phyloP scores from a whole-genome alignment of 2,113 vertebrate genomes.

The Plecturocebus donacophilus region DNA sequence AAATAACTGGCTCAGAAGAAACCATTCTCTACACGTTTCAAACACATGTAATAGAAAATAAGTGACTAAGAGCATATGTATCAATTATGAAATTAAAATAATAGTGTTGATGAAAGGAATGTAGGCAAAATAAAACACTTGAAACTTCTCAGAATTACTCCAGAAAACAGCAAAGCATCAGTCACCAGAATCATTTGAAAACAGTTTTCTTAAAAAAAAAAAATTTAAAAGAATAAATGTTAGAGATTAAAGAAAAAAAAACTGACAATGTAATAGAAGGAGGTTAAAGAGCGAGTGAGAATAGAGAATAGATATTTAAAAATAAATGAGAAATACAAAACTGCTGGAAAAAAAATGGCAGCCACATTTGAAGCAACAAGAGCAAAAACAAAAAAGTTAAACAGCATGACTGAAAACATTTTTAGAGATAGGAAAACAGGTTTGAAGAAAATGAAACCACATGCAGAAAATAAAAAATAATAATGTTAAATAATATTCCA shows the following conservation, averaged over 20 bases:
- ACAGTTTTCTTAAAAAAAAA: neutral
- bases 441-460: neutral
- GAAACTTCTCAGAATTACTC: neutral
- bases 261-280: neutral
- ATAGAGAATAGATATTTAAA: neutral
- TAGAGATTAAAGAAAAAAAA: constrained; percentile 23
- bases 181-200: neutral
- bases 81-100: neutral
- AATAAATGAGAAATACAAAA: neutral
- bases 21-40: neutral
- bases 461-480: neutral
- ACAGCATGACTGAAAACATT: neutral
- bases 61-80: neutral
- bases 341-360: neutral
- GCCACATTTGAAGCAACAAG: neutral
- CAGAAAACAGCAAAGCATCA: neutral
- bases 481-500: neutral
- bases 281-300: neutral
- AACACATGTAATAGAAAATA: neutral
- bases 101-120: neutral
- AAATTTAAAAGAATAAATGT: neutral
- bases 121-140: neutral
- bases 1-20: neutral
- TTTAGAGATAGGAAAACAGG: neutral
- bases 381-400: neutral